These are phyloP conservation scores for Nannobrachium achirus DNA, from an alignment of 2,113 vertebrate genomes.

Conservation along the genomic window DNA sequence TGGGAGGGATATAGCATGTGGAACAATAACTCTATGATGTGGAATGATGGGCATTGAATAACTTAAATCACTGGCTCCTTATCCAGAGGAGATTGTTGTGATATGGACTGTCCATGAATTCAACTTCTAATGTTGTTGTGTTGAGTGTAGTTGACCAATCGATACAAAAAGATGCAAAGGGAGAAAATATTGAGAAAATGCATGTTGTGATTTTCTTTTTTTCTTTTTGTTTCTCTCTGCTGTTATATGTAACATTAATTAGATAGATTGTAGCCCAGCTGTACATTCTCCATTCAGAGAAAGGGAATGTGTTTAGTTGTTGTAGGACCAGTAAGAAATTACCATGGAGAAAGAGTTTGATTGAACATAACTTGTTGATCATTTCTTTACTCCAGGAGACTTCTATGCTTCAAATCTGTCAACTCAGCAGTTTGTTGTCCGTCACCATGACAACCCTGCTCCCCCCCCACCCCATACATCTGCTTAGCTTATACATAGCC, in stretches of 20 bases:
- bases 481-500: neutral
- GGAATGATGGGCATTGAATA: too few species aligned
- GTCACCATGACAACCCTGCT: conserved; percentile 58
- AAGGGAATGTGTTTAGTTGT: conserved; percentile 40
- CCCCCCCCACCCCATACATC: neutral
- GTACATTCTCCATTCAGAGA: conserved; percentile 14
- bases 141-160: too few species aligned
- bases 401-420: conserved; percentile 2
- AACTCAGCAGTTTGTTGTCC: conserved; percentile 39
- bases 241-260: neutral
- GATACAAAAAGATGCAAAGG: too few species aligned
- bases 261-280: neutral
- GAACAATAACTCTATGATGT: too few species aligned
- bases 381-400: conserved; percentile 20
- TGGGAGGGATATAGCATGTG: too few species aligned
- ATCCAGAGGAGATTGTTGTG: too few species aligned
- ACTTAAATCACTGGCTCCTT: too few species aligned
- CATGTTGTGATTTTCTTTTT: too few species aligned
- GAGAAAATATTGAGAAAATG: too few species aligned
- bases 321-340: neutral
- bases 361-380: conserved; percentile 13
- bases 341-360: neutral
- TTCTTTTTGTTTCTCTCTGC: too few species aligned
- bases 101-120: too few species aligned
- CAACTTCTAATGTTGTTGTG: too few species aligned